Base-by-base conservation (phyloP, 2,797 vertebrate species). In the Myiotriccus ornatus region DNA sequence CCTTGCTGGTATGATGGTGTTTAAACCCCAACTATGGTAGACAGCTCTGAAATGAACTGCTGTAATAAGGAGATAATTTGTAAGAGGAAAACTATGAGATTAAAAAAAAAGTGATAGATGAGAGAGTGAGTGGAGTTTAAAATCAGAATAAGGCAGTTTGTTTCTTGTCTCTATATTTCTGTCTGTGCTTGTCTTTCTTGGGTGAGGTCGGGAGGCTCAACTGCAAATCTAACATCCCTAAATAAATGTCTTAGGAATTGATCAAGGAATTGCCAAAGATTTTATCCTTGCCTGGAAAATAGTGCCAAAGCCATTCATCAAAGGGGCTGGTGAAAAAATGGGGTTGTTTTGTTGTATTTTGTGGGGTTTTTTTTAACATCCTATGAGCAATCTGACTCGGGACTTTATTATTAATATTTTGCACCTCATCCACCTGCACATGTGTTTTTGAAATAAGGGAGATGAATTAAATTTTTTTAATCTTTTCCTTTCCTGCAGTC, bases 171-270 rank as follows among this genome's bases (percentile, higher is more conserved):
- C 6, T 32, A 6, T 64, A 16, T 25, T 53, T 37, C 17, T 44
- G 30, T 59, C 50, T 62, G 24, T 41, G 15, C 27, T 76, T 47
- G 4, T 37, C 14, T 44, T 67, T 50, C 41, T 62, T 67, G 6
- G 3, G 3, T 19, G 37, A 52, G 10, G 14, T 47, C 7, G 18
- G 5, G 10, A 14, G 24, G 12, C 79, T 96, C 53, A 88, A 56
- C 37, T 90, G 70, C 43, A 96, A 87, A 52, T 68, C 55, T 94
- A 89, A 95, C 96, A 95, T 94, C 63, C 32, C 67, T 93, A 94
- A 96, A 95, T 90, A 93, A 96, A 94, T 95, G 74, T 84, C 88
- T 95, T 79, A 27, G 64, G 91, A 97, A 97, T 94, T 89, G 62
- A 44, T 22, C 10, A 24, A 44, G 41, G 22, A 44, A 67, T 59